phyloP scores from a whole-genome alignment of 92 coral and sea anemone species.

The Anthopleura xanthogrammica region DNA sequence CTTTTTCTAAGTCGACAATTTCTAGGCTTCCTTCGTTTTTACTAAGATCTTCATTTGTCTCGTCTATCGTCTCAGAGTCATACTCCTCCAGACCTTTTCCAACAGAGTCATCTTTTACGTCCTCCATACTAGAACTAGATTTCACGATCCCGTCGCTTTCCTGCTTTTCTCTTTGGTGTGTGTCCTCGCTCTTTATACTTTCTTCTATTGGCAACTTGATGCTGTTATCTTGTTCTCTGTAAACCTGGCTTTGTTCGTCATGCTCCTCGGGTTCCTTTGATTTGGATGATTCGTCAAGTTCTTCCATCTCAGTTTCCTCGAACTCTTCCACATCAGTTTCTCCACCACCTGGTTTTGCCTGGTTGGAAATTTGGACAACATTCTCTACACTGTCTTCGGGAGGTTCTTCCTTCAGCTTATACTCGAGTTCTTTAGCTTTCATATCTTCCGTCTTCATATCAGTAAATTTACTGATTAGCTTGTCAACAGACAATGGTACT shows the following conservation, averaged over 20 bases:
- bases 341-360: not conserved
- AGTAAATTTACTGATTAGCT: not conserved
- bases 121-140: no score
- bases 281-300: not conserved
- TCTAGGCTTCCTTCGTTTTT: no score
- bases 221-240: not conserved
- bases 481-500: not conserved
- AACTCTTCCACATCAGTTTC: not conserved
- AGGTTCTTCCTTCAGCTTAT: not conserved
- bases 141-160: no score
- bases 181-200: not conserved
- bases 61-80: no score
- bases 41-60: no score
- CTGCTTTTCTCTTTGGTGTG: not conserved
- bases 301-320: not conserved
- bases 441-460: slow-evolving; percentile 4
- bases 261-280: not conserved
- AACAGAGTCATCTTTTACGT: no score
- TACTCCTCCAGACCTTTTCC: no score
- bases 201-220: not conserved
- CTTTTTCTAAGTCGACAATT: no score
- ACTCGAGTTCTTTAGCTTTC: not conserved
- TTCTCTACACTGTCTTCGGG: slow-evolving; percentile 5
- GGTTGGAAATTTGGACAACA: not conserved
- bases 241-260: not conserved